Evolutionary conservation across 2,797 vertebrate species (phyloP).

Genomic region (Siniperca scherzeri): DNA sequence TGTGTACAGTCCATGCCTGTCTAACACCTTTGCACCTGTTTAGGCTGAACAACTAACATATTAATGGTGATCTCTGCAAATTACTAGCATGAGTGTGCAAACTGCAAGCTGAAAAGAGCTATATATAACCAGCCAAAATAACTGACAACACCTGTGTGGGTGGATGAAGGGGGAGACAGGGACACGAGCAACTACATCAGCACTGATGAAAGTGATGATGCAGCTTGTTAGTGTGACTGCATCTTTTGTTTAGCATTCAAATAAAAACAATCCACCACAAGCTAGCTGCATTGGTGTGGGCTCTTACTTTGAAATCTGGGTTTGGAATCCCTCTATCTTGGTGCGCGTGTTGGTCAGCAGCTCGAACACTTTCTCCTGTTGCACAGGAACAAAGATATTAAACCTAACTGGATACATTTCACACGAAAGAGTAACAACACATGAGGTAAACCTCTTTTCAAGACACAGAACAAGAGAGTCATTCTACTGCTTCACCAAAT

Average conservation of each 20-base stretch:
- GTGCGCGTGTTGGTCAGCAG: slow-evolving; percentile 90
- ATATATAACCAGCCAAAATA: neutral
- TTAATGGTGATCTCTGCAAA: neutral
- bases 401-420: neutral
- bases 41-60: neutral
- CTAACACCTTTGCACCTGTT: neutral
- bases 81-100: neutral
- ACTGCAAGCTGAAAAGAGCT: neutral
- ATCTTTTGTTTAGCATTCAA: neutral
- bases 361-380: slow-evolving; percentile 94
- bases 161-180: neutral
- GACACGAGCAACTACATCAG: neutral
- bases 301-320: slow-evolving; percentile 92
- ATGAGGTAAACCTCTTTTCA: neutral
- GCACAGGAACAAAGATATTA: slow-evolving; percentile 6
- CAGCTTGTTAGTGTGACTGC: neutral
- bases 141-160: neutral
- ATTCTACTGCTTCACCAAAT: too few relatives aligned
- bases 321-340: slow-evolving; percentile 92
- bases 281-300: neutral
- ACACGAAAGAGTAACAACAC: neutral
- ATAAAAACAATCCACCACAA: neutral
- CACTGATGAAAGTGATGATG: neutral
- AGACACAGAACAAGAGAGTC: neutral
- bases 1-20: neutral